phyloP scores from a whole-genome alignment of 92 coral and sea anemone species.

The Diadumene lineata region DNA sequence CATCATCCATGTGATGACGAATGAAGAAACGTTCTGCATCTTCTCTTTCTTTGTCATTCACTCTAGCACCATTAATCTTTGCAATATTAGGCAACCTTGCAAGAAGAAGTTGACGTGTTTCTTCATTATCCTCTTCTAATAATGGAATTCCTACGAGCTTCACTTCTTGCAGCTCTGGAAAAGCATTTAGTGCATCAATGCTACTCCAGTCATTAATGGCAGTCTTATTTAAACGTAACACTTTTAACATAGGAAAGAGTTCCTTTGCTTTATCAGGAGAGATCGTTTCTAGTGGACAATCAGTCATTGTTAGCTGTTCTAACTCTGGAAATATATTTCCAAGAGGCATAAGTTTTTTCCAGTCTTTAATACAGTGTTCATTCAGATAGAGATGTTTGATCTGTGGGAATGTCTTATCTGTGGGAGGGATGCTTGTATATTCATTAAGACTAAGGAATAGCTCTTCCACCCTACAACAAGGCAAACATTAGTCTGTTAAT shows the following conservation, averaged over 20 bases:
- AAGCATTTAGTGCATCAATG: slow-evolving; percentile 76
- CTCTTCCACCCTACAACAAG: slow-evolving; percentile 62
- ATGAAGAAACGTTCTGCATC: slow-evolving; percentile 86
- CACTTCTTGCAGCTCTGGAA: slow-evolving; percentile 69
- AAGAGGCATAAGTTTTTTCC: slow-evolving; percentile 74
- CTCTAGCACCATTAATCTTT: slow-evolving; percentile 76
- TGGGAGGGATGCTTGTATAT: slow-evolving; percentile 58
- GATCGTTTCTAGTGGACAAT: slow-evolving; percentile 68
- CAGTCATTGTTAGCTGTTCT: slow-evolving; percentile 75
- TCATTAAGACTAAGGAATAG: slow-evolving; percentile 83
- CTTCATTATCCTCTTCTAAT: slow-evolving; percentile 40
- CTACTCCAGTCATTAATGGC: slow-evolving; percentile 68
- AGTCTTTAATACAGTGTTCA: slow-evolving; percentile 61
- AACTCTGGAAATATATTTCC: slow-evolving; percentile 81
- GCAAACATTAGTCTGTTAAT: background rate
- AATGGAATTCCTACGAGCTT: slow-evolving; percentile 84
- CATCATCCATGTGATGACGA: slow-evolving; percentile 72
- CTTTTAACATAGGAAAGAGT: slow-evolving; percentile 62
- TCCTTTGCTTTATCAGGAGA: slow-evolving; percentile 23
- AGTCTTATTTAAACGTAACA: slow-evolving; percentile 69
- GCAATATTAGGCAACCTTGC: slow-evolving; percentile 86
- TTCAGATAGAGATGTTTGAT: slow-evolving; percentile 75
- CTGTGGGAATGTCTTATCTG: slow-evolving; percentile 51
- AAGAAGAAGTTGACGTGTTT: slow-evolving; percentile 73
- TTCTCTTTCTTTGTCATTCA: slow-evolving; percentile 70